These are phyloP conservation scores for Xenopus borealis DNA, from an alignment of 2,113 vertebrate species.

Conservation along the genomic window DNA sequence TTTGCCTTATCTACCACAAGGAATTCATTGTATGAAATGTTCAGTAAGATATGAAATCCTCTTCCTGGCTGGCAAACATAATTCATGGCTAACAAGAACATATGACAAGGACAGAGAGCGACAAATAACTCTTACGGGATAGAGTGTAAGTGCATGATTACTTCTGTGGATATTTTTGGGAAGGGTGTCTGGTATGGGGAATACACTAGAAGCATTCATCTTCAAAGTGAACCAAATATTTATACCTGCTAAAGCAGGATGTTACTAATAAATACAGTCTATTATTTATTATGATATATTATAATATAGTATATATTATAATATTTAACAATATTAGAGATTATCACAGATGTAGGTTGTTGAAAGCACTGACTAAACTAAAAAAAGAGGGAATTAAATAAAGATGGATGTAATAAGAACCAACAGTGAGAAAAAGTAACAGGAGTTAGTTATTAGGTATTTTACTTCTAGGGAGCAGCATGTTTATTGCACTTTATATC, in stretches of 20 bases:
- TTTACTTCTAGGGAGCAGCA: no score
- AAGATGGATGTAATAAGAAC: no score
- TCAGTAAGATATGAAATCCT: slow-evolving; percentile 5
- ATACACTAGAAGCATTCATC: slow-evolving; percentile 12
- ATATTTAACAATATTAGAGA: no score
- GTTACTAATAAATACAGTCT: no score
- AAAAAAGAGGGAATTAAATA: no score
- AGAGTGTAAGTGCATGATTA: slow-evolving; percentile 1
- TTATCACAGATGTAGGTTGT: no score
- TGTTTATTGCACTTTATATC: no score
- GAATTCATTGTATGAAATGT: slow-evolving; percentile 18
- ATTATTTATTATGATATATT: no score
- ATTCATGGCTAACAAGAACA: slow-evolving; percentile 18
- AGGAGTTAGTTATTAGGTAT: no score
- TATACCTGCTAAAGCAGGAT: background rate
- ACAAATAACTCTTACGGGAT: slow-evolving; percentile 19
- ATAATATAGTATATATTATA: no score
- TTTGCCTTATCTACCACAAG: slow-evolving; percentile 30
- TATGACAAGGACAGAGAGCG: slow-evolving; percentile 23
- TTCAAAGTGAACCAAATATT: slow-evolving; percentile 2
- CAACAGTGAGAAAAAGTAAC: no score
- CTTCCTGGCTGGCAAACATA: slow-evolving; percentile 25
- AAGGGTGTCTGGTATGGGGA: background rate
- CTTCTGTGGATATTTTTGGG: slow-evolving; percentile 11
- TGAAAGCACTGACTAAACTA: no score